Conservation (phyloP, 2,113 vertebrate species). For the Centropus bengalensis region DNA sequence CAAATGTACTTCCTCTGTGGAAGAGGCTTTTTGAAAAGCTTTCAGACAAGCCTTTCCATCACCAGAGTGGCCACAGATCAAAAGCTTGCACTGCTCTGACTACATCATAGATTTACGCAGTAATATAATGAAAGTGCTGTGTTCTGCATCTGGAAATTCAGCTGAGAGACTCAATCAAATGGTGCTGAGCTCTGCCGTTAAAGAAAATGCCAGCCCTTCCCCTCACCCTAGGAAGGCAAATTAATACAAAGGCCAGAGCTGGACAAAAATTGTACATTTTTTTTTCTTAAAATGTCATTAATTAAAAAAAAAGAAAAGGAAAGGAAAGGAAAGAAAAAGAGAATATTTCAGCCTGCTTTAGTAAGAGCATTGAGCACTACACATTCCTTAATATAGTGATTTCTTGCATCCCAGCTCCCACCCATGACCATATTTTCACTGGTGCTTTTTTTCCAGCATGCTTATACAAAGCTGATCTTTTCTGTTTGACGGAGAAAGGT, state of each 20-base stretch:
- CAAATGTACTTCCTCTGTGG: background rate
- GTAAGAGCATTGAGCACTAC: background rate
- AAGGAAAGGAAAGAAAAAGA: background rate
- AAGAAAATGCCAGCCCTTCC: background rate
- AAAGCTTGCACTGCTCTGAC: background rate
- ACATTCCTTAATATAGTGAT: background rate
- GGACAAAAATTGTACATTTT: background rate
- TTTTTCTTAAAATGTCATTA: background rate
- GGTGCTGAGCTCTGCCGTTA: background rate
- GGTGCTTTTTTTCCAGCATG: background rate
- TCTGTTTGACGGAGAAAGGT: background rate
- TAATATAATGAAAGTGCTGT: background rate
- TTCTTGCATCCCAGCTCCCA: background rate
- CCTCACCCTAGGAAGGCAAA: background rate
- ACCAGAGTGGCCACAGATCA: background rate
- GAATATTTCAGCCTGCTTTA: background rate
- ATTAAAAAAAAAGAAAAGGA: background rate
- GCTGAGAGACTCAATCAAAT: background rate
- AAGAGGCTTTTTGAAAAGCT: background rate
- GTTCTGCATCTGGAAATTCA: background rate
- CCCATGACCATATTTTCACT: background rate
- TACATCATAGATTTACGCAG: background rate
- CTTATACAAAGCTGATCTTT: background rate
- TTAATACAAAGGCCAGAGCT: background rate
- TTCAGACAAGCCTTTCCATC: background rate